Conservation (phyloP, 2,888 invertebrate genomes). For the Epirrhoe alternata region DNA sequence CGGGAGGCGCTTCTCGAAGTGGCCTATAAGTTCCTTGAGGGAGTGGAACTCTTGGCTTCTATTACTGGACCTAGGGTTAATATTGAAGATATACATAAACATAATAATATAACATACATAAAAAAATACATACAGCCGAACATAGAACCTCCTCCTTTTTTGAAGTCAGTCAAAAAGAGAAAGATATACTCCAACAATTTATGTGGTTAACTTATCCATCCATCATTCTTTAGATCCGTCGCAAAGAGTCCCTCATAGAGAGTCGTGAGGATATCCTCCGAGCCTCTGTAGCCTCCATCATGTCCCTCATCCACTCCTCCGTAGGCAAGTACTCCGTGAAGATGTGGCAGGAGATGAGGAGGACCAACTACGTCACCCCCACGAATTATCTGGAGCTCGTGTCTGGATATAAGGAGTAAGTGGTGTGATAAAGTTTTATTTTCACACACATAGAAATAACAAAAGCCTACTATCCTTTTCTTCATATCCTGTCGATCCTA, state of each 20-base stretch:
- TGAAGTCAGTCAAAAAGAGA: too few species aligned
- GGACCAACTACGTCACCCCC: slow-evolving; percentile 95
- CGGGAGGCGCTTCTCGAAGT: slow-evolving; percentile 95
- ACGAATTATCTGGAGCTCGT: slow-evolving; percentile 95
- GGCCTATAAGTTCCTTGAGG: slow-evolving; percentile 91
- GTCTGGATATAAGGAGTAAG: slow-evolving; percentile 91
- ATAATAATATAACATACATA: too few species aligned
- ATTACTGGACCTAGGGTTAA: slow-evolving; percentile 87
- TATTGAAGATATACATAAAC: too few species aligned
- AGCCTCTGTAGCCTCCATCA: slow-evolving; percentile 89
- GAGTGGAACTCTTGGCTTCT: slow-evolving; percentile 89
- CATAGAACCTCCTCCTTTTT: too few species aligned
- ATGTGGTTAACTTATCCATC: not conserved
- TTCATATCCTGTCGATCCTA: too few species aligned
- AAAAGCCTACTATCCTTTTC: too few species aligned
- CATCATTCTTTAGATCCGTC: slow-evolving; percentile 54
- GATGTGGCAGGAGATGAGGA: slow-evolving; percentile 91
- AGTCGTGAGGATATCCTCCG: slow-evolving; percentile 86
- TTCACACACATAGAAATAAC: too few species aligned
- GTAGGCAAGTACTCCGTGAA: slow-evolving; percentile 89
- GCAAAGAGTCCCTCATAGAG: slow-evolving; percentile 77
- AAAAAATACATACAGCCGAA: too few species aligned
- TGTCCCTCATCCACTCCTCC: slow-evolving; percentile 93
- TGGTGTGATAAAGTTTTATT: too few species aligned
- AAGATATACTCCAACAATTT: too few species aligned